Evolutionary conservation across 2,797 vertebrate species (phyloP), one percentile per base, ranked within the genome.

Genomic region (Distichodus sexfasciatus): DNA sequence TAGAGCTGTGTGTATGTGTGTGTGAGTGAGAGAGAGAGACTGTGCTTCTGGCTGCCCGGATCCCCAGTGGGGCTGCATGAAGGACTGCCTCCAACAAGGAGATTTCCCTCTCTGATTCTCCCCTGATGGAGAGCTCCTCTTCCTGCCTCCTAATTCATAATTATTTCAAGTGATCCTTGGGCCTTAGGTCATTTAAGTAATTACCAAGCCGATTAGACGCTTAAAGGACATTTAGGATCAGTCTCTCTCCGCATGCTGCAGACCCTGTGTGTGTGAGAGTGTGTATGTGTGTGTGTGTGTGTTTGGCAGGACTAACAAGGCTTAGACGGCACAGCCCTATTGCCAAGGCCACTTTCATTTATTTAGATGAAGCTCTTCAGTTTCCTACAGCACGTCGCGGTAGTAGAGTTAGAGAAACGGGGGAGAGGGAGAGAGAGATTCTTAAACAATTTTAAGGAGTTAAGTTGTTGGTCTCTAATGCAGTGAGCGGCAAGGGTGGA

Each of bases 141-240:
- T 47, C 24, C 61, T 72, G 77, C 79, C 72, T 77, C 55, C 71
- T 81, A 77, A 81, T 80, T 78, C 80, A 75, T 79, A 83, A 81
- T 83, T 80, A 81, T 75, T 77, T 76, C 60, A 72, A 72, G 78
- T 79, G 75, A 81, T 78, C 74, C 72, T 75, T 73, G 50, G 67
- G 77, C 75, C 79, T 57, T 75, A 78, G 81, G 81, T 83, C 76
- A 82, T 81, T 79, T 76, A 71, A 77, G 81, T 84, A 81, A 84
- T 81, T 81, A 81, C 78, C 73, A 75, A 80, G 75, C 79, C 79
- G 74, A 82, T 84, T 81, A 82, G 78, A 78, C 64, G 69, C 78
- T 83, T 79, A 81, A 85, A 82, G 77, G 79, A 72, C 80, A 73
- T 82, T 77, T 79, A 76, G 74, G 72, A 79, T 74, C 75, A 79